Evolutionary conservation across 2,797 vertebrate species (phyloP).

Genomic region (Aselliscus stoliczkanus): DNA sequence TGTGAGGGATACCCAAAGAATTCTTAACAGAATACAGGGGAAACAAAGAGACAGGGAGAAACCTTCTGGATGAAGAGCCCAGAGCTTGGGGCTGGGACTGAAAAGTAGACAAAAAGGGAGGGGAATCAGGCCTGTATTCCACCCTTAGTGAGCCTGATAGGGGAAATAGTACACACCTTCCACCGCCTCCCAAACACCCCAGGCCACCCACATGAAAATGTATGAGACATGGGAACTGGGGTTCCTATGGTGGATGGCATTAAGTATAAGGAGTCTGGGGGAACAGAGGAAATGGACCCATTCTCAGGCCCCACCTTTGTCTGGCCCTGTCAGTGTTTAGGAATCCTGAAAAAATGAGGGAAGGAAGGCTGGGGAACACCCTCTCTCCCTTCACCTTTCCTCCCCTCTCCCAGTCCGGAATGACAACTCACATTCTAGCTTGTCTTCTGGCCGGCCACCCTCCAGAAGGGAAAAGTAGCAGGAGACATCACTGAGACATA

Average conservation of each 20-base stretch:
- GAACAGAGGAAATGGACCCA: background rate
- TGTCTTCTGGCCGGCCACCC: constrained; percentile 92
- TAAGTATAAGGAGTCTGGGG: background rate
- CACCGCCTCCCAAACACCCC: background rate
- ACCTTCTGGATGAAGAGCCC: background rate
- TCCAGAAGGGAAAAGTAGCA: constrained; percentile 96
- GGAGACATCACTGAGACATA: constrained; percentile 93
- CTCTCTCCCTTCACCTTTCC: background rate
- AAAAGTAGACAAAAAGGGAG: background rate
- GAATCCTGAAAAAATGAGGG: constrained; percentile 22
- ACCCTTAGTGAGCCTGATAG: background rate
- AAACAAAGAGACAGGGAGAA: constrained; percentile 34
- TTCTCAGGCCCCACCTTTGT: constrained; percentile 5
- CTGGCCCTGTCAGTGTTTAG: background rate
- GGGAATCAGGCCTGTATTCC: background rate
- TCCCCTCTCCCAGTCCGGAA: background rate
- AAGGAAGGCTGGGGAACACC: background rate
- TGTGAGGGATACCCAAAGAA: constrained; percentile 34
- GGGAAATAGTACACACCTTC: background rate
- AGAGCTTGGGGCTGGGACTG: background rate
- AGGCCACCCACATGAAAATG: background rate
- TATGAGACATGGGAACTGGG: background rate
- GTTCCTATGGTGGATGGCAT: background rate
- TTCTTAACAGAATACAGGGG: constrained; percentile 25
- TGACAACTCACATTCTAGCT: constrained; percentile 91